phyloP scores from a whole-genome alignment of 2,888 invertebrate genomes.

The Tachina grossa region DNA sequence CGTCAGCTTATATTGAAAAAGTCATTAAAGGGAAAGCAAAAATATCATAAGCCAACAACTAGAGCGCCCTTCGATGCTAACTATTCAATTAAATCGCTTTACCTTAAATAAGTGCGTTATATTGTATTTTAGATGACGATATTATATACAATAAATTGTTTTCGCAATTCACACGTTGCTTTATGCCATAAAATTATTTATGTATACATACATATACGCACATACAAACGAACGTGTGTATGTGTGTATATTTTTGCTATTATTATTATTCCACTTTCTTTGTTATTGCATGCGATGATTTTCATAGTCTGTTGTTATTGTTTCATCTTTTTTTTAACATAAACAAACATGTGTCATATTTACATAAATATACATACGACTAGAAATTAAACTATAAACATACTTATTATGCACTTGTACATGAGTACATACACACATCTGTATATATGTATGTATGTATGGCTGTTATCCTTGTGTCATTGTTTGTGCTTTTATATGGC shows the following conservation, averaged over 20 bases:
- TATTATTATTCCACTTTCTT: slow-evolving; percentile 32
- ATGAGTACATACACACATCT: background rate
- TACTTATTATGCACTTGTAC: slow-evolving; percentile 49
- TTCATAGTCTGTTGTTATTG: slow-evolving; percentile 27
- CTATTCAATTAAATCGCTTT: too few species aligned
- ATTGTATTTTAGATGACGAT: background rate
- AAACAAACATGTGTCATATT: slow-evolving; percentile 42
- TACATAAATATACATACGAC: slow-evolving; percentile 31
- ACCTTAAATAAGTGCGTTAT: too few species aligned
- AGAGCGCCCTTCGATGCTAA: too few species aligned
- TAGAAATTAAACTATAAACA: slow-evolving; percentile 19
- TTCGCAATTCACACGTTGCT: slow-evolving; percentile 10
- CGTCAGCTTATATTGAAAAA: too few species aligned
- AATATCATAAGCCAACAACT: too few species aligned
- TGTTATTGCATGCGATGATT: slow-evolving; percentile 10
- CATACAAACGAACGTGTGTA: too few species aligned
- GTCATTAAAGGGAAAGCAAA: too few species aligned
- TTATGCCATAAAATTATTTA: slow-evolving; percentile 9
- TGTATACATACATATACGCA: too few species aligned
- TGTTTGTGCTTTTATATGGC: slow-evolving; percentile 23
- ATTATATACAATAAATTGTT: background rate
- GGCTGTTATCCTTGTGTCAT: background rate
- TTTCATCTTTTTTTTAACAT: slow-evolving; percentile 34
- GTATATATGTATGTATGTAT: background rate
- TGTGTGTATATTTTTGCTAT: background rate